phyloP scores from a whole-genome alignment of 92 coral and sea anemone species.

The Pocillopora meandrina region DNA sequence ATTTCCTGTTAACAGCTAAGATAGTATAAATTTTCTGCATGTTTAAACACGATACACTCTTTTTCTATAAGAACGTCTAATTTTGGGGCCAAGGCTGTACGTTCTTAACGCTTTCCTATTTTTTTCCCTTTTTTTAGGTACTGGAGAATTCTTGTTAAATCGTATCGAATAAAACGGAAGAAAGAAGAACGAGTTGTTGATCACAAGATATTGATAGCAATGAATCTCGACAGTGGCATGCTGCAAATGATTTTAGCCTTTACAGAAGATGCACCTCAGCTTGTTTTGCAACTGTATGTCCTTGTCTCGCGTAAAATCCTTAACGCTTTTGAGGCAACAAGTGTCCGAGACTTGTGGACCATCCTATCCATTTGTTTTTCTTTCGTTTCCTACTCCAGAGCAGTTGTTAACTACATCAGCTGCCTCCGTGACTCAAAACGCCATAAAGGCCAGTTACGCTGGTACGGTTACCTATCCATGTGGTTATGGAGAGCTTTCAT shows the following conservation, averaged over 20 bases:
- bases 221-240: constrained; percentile 75
- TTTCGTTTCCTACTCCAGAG: constrained; percentile 83
- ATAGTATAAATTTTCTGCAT: too few relatives aligned
- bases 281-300: constrained; percentile 78
- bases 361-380: constrained; percentile 74
- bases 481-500: constrained; percentile 84
- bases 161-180: constrained; percentile 66
- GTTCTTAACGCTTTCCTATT: background rate
- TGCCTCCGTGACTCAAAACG: constrained; percentile 79
- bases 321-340: constrained; percentile 44
- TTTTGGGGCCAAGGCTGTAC: too few relatives aligned
- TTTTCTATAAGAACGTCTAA: too few relatives aligned
- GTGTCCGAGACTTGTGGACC: constrained; percentile 75
- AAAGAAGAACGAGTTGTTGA: constrained; percentile 39
- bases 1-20: too few relatives aligned
- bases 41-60: too few relatives aligned
- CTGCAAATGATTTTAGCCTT: constrained; percentile 88
- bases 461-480: constrained; percentile 87
- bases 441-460: constrained; percentile 75
- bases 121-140: constrained; percentile 45
- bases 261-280: constrained; percentile 88
- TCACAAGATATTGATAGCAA: constrained; percentile 68
- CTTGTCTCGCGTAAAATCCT: constrained; percentile 59
- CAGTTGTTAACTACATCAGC: constrained; percentile 71
- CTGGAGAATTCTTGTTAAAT: constrained; percentile 73